phyloP scores from a whole-genome alignment of 2,113 vertebrate genomes.

The Passerina amoena region DNA sequence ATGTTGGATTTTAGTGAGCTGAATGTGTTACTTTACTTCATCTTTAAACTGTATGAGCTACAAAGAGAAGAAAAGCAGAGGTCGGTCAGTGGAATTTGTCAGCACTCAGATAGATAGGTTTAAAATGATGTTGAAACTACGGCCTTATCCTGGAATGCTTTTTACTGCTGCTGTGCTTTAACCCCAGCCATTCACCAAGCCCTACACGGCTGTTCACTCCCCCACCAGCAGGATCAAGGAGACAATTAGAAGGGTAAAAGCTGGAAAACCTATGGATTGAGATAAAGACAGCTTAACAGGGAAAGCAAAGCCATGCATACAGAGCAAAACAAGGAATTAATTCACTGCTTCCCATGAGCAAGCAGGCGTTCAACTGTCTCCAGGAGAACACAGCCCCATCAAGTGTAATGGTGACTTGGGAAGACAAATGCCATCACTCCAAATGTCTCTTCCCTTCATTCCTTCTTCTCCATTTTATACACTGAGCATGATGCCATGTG shows the following conservation, averaged over 20 bases:
- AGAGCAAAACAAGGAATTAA: neutral
- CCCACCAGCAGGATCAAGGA: accelerated
- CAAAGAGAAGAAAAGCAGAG: neutral
- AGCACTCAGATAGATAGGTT: neutral
- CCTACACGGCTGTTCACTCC: accelerated
- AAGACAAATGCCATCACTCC: neutral
- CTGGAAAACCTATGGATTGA: neutral
- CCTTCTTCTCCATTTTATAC: neutral
- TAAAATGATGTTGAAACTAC: neutral
- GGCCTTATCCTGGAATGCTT: neutral
- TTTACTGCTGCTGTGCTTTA: accelerated
- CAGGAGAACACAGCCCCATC: accelerated
- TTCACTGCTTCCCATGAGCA: neutral
- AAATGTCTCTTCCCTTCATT: neutral
- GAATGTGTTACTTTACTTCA: neutral
- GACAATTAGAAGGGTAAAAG: neutral
- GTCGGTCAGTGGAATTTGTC: neutral
- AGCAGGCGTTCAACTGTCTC: neutral
- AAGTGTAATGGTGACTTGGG: accelerated
- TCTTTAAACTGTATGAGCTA: neutral
- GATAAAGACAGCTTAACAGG: neutral
- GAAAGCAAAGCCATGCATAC: accelerated
- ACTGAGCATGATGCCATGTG: neutral
- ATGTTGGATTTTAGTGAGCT: neutral
- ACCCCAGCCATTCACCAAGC: no score